Percentiles rank a stretch among this genome's conserved stretches.
Conservation (phyloP, 2,797 vertebrate genomes). For the Mallotus villosus region DNA sequence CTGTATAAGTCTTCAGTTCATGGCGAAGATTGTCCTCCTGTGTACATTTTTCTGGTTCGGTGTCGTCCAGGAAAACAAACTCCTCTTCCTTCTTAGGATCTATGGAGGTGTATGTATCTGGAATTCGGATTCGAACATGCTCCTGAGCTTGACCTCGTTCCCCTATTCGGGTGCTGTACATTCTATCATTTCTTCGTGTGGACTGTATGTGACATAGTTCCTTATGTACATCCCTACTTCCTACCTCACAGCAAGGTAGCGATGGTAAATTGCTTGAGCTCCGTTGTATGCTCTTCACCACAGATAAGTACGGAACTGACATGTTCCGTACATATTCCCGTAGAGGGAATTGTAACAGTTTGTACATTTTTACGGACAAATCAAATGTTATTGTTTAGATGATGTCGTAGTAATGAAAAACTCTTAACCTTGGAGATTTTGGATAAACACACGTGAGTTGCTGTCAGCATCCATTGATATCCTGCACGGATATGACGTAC, state of each 20-base stretch:
- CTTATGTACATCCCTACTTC: neutral
- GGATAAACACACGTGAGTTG: conserved; percentile 2
- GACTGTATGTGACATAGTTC: conserved; percentile 2
- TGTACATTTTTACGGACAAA: conserved; percentile 38
- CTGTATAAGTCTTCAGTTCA: conserved; percentile 3
- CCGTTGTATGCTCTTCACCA: conserved; percentile 1
- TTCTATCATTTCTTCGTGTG: conserved; percentile 10
- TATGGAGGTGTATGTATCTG: conserved; percentile 44
- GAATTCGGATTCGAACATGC: neutral
- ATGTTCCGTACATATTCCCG: conserved; percentile 10
- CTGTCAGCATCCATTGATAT: conserved; percentile 11
- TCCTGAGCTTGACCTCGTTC: neutral
- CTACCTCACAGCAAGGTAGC: neutral
- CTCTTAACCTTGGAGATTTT: conserved; percentile 21
- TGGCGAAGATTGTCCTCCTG: conserved; percentile 7
- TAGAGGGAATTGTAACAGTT: conserved; percentile 33
- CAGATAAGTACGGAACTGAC: neutral
- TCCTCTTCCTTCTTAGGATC: conserved; percentile 66
- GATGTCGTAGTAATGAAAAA: neutral
- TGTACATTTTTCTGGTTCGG: conserved; percentile 34
- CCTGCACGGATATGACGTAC: conserved; percentile 53
- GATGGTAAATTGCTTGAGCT: neutral
- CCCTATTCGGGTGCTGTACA: conserved; percentile 31
- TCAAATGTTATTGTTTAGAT: neutral
- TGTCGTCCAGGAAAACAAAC: conserved; percentile 68